These are phyloP conservation scores for Brachylomia viminalis DNA, from an alignment of 2,888 invertebrate species.

Conservation along the genomic window DNA sequence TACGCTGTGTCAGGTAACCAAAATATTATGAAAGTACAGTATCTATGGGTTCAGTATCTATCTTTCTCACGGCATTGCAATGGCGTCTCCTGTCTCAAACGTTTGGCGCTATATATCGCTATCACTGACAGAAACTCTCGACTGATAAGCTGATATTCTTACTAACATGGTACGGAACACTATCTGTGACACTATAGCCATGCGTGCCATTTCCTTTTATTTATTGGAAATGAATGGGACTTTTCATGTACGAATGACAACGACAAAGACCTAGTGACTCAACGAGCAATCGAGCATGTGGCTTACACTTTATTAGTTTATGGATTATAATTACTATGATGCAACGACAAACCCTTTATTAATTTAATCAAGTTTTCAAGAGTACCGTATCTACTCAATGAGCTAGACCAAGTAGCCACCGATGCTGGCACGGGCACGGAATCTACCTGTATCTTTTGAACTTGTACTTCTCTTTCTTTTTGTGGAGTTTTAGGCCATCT, in stretches of 20 bases:
- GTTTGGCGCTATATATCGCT: conserved; percentile 52
- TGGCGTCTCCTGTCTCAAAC: conserved; percentile 40
- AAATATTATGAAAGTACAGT: conserved; percentile 35
- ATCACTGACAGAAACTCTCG: conserved; percentile 63
- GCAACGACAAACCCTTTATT: too few species aligned
- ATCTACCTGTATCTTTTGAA: background rate
- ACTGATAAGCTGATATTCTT: conserved; percentile 65
- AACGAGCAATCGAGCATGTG: background rate
- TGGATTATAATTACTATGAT: background rate
- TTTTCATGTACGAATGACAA: conserved; percentile 3
- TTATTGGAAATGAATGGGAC: conserved; percentile 23
- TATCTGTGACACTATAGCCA: conserved; percentile 63
- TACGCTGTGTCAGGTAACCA: background rate
- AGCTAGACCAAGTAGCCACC: background rate
- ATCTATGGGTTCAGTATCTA: conserved; percentile 24
- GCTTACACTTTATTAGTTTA: background rate
- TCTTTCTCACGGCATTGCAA: conserved; percentile 42
- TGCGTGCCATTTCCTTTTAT: conserved; percentile 43
- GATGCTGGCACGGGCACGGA: too few species aligned
- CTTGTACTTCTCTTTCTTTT: background rate
- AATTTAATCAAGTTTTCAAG: background rate
- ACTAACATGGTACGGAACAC: conserved; percentile 64
- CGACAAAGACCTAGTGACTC: background rate
- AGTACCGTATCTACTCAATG: background rate
- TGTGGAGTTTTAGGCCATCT: background rate